phyloP scores from a whole-genome alignment of 2,888 invertebrate species.

The Troglohyphantes excavatus region DNA sequence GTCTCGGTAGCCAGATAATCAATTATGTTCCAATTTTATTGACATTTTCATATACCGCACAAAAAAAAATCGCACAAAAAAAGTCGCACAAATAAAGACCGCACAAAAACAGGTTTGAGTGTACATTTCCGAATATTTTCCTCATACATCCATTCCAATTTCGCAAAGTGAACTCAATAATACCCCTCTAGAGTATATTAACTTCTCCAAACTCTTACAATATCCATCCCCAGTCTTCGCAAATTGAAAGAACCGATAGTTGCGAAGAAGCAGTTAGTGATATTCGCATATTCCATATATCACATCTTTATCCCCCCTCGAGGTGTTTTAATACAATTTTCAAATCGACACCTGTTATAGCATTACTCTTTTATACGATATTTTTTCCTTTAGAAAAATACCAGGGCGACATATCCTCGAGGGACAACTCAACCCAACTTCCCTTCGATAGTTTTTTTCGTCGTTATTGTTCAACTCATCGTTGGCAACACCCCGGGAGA shows the following conservation, averaged over 20 bases:
- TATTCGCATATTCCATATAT: neutral
- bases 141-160: conserved; percentile 58
- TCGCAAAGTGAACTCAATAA: conserved; percentile 55
- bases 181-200: conserved; percentile 22
- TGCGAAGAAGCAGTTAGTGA: neutral
- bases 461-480: neutral
- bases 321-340: conserved; percentile 7
- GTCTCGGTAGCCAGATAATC: too few relatives aligned
- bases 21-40: too few relatives aligned
- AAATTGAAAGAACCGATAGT: neutral
- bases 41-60: too few relatives aligned
- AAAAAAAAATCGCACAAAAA: too few relatives aligned
- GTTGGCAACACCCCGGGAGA: conserved; percentile 11
- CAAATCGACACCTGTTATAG: neutral
- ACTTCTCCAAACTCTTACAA: neutral
- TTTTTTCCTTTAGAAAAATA: neutral
- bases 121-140: neutral
- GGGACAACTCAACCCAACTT: conserved; percentile 26
- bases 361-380: neutral
- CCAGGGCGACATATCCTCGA: neutral
- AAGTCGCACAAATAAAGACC: too few relatives aligned
- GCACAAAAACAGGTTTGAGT: too few relatives aligned
- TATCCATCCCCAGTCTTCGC: neutral
- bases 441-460: neutral
- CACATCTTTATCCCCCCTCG: neutral